Evolutionary conservation across 2,113 vertebrate genomes (phyloP), one percentile per base, ranked within the genome.

Genomic region (Crotophaga sulcirostris): DNA sequence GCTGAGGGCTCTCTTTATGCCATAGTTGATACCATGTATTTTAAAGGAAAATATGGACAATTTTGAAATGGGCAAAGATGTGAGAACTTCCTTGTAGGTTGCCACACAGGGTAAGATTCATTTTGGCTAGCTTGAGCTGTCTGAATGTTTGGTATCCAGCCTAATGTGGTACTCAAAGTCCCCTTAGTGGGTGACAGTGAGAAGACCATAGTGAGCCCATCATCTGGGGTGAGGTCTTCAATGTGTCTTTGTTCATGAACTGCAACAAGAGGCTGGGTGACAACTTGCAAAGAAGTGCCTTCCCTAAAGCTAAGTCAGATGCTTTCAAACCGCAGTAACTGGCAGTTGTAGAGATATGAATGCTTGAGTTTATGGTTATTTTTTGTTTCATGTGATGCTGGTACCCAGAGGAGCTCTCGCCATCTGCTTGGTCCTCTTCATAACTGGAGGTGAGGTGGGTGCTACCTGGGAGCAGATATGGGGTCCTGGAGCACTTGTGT

Each of bases 201-300:
- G 44, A 79, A 87, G 66, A 84, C 10, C 5, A 1, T 1, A 25
- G 16, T 0, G 8, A 87, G 16, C 45, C 23, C 16, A 21, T 51
- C 3, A 11, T 9, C 42, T 31, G 24, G 33, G 54, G 2, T 3
- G 4, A 59, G 33, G 20, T 54, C 31, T 82, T 16, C 18, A 15
- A 15, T 0, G 1, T 34, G 34, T 63, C 12, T 44, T 75, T 20
- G 13, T 67, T 31, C 0, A 0, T 0, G 17, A 29, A 47, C 11
- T 54, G 31, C 25, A 79, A 54, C 7, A 15, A 34, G 81, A 60
- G 34, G 5, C 10, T 82, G 26, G 40, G 33, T 56, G 34, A 19
- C 4, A 4, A 2, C 5, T 18, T 84, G n/a, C 31, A 55, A 17
- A 73, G 24, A 76, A 73, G 3, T 16, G 16, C 25, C 19, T 45